Evolutionary conservation across 2,797 vertebrate species (phyloP).

Genomic region (Amazonetta brasiliensis): DNA sequence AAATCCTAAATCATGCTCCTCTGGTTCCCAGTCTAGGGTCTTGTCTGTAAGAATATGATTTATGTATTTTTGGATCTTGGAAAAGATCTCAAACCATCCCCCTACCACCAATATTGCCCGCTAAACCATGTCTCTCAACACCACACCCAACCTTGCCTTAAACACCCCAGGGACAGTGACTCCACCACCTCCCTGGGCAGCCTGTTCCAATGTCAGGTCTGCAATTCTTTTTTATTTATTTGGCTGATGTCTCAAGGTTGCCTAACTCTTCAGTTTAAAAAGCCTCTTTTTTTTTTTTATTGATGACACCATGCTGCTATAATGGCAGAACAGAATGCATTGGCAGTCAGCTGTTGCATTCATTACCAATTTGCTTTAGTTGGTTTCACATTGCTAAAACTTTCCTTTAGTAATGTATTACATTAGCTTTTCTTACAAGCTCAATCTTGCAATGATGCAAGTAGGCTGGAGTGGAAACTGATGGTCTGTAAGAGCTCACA

Average conservation of each 20-base stretch:
- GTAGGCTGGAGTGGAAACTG: conserved; percentile 25
- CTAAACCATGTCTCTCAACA: too few relatives aligned
- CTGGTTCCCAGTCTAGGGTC: not conserved
- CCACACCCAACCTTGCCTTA: too few relatives aligned
- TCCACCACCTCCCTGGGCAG: too few relatives aligned
- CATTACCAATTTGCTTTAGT: conserved; percentile 61
- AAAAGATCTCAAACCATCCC: too few relatives aligned
- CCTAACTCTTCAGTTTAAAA: conserved; percentile 10
- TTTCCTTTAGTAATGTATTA: conserved; percentile 32
- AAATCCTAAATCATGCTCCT: not conserved
- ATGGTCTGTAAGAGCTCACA: conserved; percentile 27
- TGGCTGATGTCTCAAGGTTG: not conserved
- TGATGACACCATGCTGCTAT: conserved; percentile 13
- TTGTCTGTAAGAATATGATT: not conserved
- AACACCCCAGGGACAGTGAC: too few relatives aligned
- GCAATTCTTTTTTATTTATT: not conserved
- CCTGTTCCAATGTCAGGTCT: too few relatives aligned
- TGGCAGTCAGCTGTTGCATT: conserved; percentile 66
- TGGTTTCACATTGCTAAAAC: conserved; percentile 54
- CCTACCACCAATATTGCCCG: too few relatives aligned
- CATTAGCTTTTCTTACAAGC: conserved; percentile 39
- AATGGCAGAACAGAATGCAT: conserved; percentile 45
- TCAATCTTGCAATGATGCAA: conserved; percentile 20
- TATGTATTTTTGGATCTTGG: too few relatives aligned
- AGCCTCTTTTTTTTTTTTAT: not conserved